Conservation (phyloP, 1,140 invertebrate species). For the Dolichoris vasculosae region DNA sequence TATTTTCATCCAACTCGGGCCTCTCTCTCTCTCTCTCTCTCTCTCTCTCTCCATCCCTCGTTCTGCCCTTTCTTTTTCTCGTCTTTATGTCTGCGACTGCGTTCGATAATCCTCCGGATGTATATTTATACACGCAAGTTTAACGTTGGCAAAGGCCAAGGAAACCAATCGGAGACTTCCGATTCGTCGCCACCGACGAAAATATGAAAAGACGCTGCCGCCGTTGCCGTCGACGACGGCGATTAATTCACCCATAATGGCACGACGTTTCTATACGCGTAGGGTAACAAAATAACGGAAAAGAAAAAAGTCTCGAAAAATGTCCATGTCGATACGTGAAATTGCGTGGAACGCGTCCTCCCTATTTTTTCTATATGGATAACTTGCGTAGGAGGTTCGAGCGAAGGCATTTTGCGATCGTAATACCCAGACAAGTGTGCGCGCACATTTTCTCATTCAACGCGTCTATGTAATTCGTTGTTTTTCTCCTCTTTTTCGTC, state of each 20-base stretch:
- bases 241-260: constrained; percentile 45
- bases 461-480: constrained; percentile 22
- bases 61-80: not conserved
- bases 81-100: constrained; percentile 14
- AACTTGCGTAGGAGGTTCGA: constrained; percentile 31
- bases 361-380: constrained; percentile 14
- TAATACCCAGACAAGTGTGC: not conserved
- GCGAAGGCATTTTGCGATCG: constrained; percentile 37
- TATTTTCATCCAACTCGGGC: constrained; percentile 6
- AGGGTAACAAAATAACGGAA: not conserved
- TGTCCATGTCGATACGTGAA: constrained; percentile 48
- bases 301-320: constrained; percentile 27
- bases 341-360: constrained; percentile 47
- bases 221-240: constrained; percentile 13
- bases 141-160: constrained; percentile 45
- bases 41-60: not conserved
- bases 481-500: constrained; percentile 12
- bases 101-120: constrained; percentile 42
- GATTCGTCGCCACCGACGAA: constrained; percentile 19
- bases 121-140: constrained; percentile 16
- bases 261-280: not conserved
- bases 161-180: constrained; percentile 47
- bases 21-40: not conserved
- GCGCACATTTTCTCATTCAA: not conserved
- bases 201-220: constrained; percentile 47